Evolutionary conservation across 2,888 invertebrate species (phyloP), one percentile per base, ranked within the genome.

Genomic region (Eupithecia subfuscata): DNA sequence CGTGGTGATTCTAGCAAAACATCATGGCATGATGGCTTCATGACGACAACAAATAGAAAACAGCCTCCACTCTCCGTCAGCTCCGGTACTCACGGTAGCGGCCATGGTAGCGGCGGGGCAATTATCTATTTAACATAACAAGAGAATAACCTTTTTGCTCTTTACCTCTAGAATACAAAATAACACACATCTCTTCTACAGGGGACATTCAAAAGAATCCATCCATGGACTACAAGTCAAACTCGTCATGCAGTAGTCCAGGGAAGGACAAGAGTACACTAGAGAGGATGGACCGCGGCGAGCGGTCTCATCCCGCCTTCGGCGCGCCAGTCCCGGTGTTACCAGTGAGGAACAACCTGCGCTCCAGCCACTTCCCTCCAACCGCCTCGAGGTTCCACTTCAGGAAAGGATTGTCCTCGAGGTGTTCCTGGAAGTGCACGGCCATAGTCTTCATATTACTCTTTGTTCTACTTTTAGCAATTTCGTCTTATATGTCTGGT

Each of bases 401-500:
- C 93, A 96, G 97, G 89, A 98, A 98, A 95, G 97, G 97, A 84
- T 95, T 98, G 85, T 97, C 97, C 75, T 97, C 97, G 84, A 96
- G 96, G 86, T 99, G 99, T 94, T 97, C 98, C 80, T 98, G 98
- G 98, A 97, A 97, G 92, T 98, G 98, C 93, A 97, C 98, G 83
- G 98, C 98, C 81, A 97, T 99, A 89, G 96, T 97, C 83, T 97
- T 98, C 90, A 97, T 98, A 89, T 96, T 98, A 92, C 96, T 98
- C 85, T 97, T 97, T 84, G 96, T 98, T 85, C 96, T 98, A 86
- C 96, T 98, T 84, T 96, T 97, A 87, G 97, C 98, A 82, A 97
- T 97, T 82, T 96, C 98, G 83, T 97, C 97, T 83, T 98, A 98
- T 95, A 97, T 98, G 95, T 97, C 97, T 95, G 98, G 98, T 98